These are phyloP conservation scores for Macrotrachela quadricornifera DNA, from an alignment of 1,140 invertebrate genomes.

Conservation along the genomic window DNA sequence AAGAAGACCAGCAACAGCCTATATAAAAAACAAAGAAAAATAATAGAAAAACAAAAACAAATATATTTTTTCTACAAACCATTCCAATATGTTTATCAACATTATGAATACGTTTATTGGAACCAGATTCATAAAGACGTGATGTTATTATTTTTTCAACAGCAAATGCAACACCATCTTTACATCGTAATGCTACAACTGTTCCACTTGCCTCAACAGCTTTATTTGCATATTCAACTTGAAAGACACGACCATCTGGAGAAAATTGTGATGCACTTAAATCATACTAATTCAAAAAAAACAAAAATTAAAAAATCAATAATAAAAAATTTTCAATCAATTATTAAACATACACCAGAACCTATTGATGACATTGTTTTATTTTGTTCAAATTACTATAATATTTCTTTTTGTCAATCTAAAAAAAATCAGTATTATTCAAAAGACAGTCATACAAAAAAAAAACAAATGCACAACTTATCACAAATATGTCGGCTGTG, in stretches of 20 bases:
- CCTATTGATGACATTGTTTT: too few species aligned
- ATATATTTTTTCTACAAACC: constrained; percentile 32
- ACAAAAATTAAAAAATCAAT: too few species aligned
- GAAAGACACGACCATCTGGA: constrained; percentile 90
- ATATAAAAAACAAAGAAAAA: background rate
- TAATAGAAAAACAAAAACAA: background rate
- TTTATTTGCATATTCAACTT: constrained; percentile 98
- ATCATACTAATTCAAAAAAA: constrained; percentile 51
- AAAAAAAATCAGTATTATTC: too few species aligned
- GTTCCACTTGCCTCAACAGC: constrained; percentile 97
- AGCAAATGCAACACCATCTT: constrained; percentile 86
- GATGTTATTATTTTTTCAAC: constrained; percentile 94
- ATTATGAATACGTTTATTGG: constrained; percentile 79
- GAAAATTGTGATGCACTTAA: constrained; percentile 97
- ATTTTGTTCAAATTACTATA: too few species aligned
- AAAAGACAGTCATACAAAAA: too few species aligned
- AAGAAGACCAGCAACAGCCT: constrained; percentile 68
- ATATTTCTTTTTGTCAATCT: too few species aligned
- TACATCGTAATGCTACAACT: constrained; percentile 72
- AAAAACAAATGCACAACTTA: too few species aligned
- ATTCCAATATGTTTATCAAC: constrained; percentile 83
- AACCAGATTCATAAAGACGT: constrained; percentile 74
- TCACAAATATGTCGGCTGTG: too few species aligned
- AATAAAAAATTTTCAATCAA: too few species aligned
- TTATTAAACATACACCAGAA: too few species aligned